Evolutionary conservation across 2,888 invertebrate genomes (phyloP).

Genomic region (Melanostoma scalare): DNA sequence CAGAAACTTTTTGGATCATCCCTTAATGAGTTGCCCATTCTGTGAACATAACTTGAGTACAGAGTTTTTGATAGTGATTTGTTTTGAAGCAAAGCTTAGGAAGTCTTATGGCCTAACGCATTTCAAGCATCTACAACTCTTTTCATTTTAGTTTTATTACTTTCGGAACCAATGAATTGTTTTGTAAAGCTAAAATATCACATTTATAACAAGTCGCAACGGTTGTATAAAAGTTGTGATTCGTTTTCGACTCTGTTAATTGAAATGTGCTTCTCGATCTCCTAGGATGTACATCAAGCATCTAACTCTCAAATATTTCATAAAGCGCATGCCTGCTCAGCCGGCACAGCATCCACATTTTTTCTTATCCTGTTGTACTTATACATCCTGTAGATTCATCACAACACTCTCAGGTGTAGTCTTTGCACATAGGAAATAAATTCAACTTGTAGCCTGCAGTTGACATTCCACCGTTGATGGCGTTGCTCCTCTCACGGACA

Average conservation of each 20-base stretch:
- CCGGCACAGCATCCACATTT: conserved; percentile 56
- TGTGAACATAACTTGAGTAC: too few species aligned
- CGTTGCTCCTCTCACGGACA: conserved; percentile 48
- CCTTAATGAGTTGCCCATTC: too few species aligned
- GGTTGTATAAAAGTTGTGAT: too few species aligned
- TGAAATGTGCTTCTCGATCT: conserved; percentile 47
- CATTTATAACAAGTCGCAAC: too few species aligned
- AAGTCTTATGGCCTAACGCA: too few species aligned
- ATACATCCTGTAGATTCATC: conserved; percentile 61
- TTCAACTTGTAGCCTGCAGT: conserved; percentile 69
- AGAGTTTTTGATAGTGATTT: too few species aligned
- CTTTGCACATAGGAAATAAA: conserved; percentile 61
- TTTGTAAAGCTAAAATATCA: too few species aligned
- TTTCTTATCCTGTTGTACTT: conserved; percentile 19
- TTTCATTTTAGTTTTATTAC: too few species aligned
- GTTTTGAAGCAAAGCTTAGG: too few species aligned
- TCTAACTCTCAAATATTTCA: conserved; percentile 19
- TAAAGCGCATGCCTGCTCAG: conserved; percentile 50
- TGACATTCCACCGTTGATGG: conserved; percentile 64
- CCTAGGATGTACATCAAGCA: conserved; percentile 51
- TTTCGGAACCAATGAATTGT: too few species aligned
- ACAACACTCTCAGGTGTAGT: conserved; percentile 63
- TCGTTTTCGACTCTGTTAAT: not conserved
- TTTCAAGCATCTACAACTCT: too few species aligned
- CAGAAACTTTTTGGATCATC: too few species aligned